phyloP scores from a whole-genome alignment of 1,140 invertebrate species.

The Calephelis nemesis region DNA sequence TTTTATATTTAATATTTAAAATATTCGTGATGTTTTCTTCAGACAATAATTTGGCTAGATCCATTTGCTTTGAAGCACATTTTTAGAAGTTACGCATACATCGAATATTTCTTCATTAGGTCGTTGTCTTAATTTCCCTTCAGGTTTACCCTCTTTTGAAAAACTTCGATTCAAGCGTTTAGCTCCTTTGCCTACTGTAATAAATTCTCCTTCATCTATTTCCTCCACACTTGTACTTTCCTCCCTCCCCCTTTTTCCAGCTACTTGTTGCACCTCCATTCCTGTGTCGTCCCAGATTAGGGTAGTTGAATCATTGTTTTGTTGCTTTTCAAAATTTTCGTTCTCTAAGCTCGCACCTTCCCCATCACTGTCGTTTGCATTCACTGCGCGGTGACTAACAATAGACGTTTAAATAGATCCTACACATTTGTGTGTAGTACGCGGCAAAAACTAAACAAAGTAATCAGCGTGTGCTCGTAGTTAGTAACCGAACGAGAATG shows the following conservation, averaged over 20 bases:
- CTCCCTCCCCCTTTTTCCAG: constrained; percentile 2
- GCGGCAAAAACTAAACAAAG: background rate
- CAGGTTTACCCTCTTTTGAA: background rate
- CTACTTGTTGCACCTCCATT: constrained; percentile 1
- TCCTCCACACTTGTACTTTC: background rate
- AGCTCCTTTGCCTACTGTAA: background rate
- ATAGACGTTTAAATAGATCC: background rate
- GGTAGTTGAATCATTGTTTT: background rate
- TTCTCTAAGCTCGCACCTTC: background rate
- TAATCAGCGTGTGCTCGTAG: background rate
- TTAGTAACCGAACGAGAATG: background rate
- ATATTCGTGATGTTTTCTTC: constrained; percentile 2
- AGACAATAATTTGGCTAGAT: background rate
- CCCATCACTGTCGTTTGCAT: background rate
- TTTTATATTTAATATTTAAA: constrained; percentile 1
- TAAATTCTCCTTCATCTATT: background rate
- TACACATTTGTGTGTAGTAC: background rate
- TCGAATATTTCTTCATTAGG: background rate
- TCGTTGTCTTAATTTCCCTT: background rate
- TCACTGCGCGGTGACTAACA: background rate
- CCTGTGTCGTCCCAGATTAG: background rate
- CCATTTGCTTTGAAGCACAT: background rate
- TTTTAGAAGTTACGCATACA: background rate
- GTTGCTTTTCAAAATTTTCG: background rate
- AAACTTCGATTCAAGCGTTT: constrained; percentile 11